Base-by-base conservation (phyloP, 1,140 invertebrate genomes). In the Neomicropteryx cornuta region DNA sequence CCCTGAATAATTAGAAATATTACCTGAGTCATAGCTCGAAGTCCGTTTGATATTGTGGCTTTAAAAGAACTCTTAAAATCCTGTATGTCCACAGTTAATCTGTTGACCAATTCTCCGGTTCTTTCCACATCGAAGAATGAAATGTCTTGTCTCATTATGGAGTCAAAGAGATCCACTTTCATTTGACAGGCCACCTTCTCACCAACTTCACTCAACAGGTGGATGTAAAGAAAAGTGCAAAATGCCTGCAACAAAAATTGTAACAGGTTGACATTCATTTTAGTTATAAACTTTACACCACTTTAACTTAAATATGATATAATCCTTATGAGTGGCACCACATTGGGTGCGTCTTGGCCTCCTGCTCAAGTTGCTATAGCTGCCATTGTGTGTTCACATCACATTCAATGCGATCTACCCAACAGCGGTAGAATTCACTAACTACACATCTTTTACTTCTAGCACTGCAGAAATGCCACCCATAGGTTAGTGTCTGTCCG, bases 41-140 rank as follows among this genome's bases (percentile, higher is more conserved):
- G 53, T 2, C 93, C 92, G 58, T 92, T 88, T 3, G 91, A 87
- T 39, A 97, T 79, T 31, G 80, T 83, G 44, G 84, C 75, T 61
- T 97, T 97, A 54, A 97, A 97, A 3, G 86, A 86, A 50, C 90
- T 92, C 67, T 97, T 97, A 53, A 97, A 97, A 51, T 97, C 92
- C 63, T 97, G 93, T 14, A 97, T 82, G 71, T 97, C 93, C 45
- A 81, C 77, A 18, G 90, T 94, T 37, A 97, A 62, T 52, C 86
- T 83, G 62, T 88, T 91, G 21, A 93, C 75, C 31, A 97, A 71
- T 66, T 96, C 91, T 10, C 93, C 92, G 11, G 87, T 91, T 52
- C 86, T 79, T 53, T 91, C 81, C 48, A 71, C 70, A 60, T 97
- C 92, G 71, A 91, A 97, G 61, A 96, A 97, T 18, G 76, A 66